phyloP scores from a whole-genome alignment of 1,140 invertebrate species.

The Drosophila malerkotliana region DNA sequence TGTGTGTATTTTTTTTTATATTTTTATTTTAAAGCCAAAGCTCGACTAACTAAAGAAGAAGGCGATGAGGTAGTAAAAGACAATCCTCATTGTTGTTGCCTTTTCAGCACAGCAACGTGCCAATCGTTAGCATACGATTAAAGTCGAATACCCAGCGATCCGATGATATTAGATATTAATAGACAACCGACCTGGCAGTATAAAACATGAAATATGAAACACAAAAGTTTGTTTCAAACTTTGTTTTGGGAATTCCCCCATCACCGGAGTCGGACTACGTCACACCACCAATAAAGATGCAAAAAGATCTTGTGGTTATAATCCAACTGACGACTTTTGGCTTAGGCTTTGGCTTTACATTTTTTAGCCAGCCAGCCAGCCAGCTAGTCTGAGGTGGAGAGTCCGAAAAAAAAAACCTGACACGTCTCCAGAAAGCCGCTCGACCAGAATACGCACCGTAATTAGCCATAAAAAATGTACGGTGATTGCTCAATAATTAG shows the following conservation, averaged over 20 bases:
- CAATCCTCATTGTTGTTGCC: slow-evolving; percentile 67
- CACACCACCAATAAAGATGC: slow-evolving; percentile 25
- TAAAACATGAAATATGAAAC: slow-evolving; percentile 62
- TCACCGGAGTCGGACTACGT: slow-evolving; percentile 51
- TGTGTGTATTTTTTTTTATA: not conserved
- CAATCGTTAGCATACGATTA: slow-evolving; percentile 81
- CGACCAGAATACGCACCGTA: slow-evolving; percentile 14
- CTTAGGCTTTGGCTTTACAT: not conserved
- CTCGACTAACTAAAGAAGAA: slow-evolving; percentile 56
- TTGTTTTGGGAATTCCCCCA: slow-evolving; percentile 66
- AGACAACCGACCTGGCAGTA: slow-evolving; percentile 24
- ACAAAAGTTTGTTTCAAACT: slow-evolving; percentile 70
- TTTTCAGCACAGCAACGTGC: slow-evolving; percentile 51
- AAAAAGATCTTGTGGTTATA: slow-evolving; percentile 18
- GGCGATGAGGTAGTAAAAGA: slow-evolving; percentile 60
- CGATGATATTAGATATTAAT: slow-evolving; percentile 35
- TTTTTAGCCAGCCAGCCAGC: slow-evolving; percentile 24
- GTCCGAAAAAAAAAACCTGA: slow-evolving; percentile 22
- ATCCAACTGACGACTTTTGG: slow-evolving; percentile 4
- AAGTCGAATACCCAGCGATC: slow-evolving; percentile 31
- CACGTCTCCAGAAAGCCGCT: slow-evolving; percentile 28
- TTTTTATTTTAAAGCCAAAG: slow-evolving; percentile 40
- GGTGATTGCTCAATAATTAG: slow-evolving; percentile 37
- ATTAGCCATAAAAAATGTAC: slow-evolving; percentile 4
- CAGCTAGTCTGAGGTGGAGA: slow-evolving; percentile 26